Evolutionary conservation across 2,113 vertebrate genomes (phyloP).

Genomic region (Alectura lathami): DNA sequence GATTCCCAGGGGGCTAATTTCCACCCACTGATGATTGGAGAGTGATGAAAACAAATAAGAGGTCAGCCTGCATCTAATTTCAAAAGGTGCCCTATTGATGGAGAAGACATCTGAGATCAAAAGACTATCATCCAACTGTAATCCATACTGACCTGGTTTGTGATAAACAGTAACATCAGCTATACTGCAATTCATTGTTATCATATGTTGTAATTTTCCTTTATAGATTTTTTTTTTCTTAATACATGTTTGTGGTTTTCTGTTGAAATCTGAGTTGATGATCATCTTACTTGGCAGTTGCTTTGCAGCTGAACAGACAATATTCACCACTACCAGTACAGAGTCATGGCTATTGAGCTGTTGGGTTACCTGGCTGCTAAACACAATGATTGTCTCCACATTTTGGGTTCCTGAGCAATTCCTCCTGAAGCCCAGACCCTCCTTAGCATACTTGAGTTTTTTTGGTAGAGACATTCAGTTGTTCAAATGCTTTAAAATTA

Average conservation of each 20-base stretch:
- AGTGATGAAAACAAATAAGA: constrained; percentile 59
- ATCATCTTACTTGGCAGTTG: not conserved
- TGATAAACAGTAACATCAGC: not conserved
- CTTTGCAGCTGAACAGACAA: not conserved
- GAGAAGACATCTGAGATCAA: constrained; percentile 26
- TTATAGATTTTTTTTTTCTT: not conserved
- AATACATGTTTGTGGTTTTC: not conserved
- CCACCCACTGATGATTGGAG: constrained; percentile 61
- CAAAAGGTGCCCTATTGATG: not conserved
- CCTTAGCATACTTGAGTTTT: not conserved
- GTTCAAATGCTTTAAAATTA: constrained; percentile 21
- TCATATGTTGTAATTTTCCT: not conserved
- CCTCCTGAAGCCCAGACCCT: not conserved
- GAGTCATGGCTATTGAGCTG: not conserved
- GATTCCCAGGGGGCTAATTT: constrained; percentile 46
- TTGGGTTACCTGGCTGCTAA: not conserved
- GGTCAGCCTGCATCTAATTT: constrained; percentile 54
- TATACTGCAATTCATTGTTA: not conserved
- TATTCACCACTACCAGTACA: not conserved
- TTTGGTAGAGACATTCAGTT: constrained; percentile 14
- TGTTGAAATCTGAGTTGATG: not conserved
- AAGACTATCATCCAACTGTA: not conserved
- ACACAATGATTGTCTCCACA: not conserved
- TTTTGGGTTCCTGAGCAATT: not conserved
- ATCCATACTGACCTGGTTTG: not conserved